Evolutionary conservation across 2,888 invertebrate genomes (phyloP).

Genomic region (Drosophila limbata): DNA sequence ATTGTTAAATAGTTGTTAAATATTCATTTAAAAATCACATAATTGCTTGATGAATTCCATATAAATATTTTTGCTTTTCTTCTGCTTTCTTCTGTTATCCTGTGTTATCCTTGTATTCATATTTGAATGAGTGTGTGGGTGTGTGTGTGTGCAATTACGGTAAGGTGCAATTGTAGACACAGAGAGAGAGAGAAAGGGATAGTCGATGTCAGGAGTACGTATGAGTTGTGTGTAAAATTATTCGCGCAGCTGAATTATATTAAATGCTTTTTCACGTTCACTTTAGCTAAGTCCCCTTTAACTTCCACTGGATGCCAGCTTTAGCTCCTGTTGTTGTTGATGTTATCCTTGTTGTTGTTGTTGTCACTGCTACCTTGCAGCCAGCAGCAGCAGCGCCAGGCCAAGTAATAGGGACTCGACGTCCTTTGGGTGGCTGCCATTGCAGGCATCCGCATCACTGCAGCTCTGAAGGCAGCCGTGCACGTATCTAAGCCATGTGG

Average conservation of each 20-base stretch:
- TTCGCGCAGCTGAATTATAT: conserved; percentile 61
- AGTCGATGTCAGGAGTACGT: conserved; percentile 13
- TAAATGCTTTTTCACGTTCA: conserved; percentile 67
- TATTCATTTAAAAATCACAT: conserved; percentile 81
- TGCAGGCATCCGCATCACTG: conserved; percentile 96
- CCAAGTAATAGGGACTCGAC: conserved; percentile 54
- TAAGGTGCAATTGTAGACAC: conserved; percentile 71
- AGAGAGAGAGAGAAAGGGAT: conserved; percentile 7
- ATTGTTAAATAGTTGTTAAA: conserved; percentile 76
- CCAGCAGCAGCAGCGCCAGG: conserved; percentile 45
- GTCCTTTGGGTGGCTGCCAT: conserved; percentile 83
- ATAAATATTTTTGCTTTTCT: conserved; percentile 53
- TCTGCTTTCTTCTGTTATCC: conserved; percentile 27
- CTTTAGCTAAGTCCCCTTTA: conserved; percentile 45
- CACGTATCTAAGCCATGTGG: conserved; percentile 89
- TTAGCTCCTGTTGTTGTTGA: conserved; percentile 8
- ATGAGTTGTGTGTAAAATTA: conserved; percentile 53
- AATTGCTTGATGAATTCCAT: conserved; percentile 81
- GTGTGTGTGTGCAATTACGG: conserved; percentile 54
- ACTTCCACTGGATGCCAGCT: conserved; percentile 27
- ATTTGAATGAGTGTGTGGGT: conserved; percentile 19
- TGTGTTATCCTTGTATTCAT: conserved; percentile 48
- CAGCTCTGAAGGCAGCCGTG: conserved; percentile 98
- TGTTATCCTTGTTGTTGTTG: conserved; percentile 39
- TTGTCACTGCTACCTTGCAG: conserved; percentile 65